These are phyloP conservation scores for Parazoanthus atlanticus DNA, from an alignment of 92 coral and sea anemone species.

Conservation along the genomic window DNA sequence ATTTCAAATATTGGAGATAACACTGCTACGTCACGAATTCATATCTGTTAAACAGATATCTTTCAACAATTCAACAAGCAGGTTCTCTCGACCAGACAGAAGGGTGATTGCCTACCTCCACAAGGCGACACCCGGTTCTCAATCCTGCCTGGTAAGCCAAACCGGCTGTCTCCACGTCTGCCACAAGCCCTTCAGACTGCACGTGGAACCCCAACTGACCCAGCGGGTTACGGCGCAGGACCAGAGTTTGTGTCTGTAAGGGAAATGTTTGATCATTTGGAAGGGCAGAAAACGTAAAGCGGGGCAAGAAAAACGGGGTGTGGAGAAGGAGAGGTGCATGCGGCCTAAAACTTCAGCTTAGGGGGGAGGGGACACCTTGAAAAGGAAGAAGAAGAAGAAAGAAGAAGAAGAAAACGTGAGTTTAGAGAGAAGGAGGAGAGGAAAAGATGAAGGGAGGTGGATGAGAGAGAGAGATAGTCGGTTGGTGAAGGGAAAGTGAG, in stretches of 20 bases:
- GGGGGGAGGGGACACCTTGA: background rate
- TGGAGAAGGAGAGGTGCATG: background rate
- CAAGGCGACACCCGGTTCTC: conserved; percentile 88
- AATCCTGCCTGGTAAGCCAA: conserved; percentile 93
- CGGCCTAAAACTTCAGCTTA: background rate
- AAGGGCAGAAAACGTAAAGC: conserved; percentile 1
- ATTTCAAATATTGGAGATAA: too few species aligned
- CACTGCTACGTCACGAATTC: too few species aligned
- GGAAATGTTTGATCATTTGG: background rate
- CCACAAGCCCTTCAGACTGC: conserved; percentile 95
- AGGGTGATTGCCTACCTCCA: conserved; percentile 69
- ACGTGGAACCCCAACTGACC: conserved; percentile 99
- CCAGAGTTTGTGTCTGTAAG: conserved; percentile 86
- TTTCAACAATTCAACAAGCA: too few species aligned
- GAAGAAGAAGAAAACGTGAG: background rate
- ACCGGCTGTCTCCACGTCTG: conserved; percentile 90
- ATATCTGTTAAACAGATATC: too few species aligned
- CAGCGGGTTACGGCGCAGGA: conserved; percentile 78
- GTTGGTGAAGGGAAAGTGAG: background rate
- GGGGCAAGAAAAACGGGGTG: background rate
- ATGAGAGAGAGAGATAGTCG: background rate
- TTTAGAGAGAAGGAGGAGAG: background rate
- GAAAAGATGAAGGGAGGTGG: background rate
- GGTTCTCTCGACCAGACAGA: too few species aligned
- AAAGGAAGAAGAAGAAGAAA: too few species aligned